Base-by-base conservation (phyloP, 2,888 invertebrate genomes). In the Syrphus vitripennis region DNA sequence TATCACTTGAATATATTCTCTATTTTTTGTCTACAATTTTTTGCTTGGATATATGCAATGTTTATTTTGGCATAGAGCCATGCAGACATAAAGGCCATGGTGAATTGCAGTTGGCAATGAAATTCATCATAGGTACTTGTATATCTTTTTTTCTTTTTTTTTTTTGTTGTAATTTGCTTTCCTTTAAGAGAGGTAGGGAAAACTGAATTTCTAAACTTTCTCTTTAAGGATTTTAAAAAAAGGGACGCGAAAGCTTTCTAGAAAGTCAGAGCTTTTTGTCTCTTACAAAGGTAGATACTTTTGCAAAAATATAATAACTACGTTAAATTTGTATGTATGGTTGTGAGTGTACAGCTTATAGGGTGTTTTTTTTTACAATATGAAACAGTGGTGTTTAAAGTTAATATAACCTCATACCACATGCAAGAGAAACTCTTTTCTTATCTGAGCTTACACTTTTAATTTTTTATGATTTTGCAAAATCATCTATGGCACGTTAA, bases 71-170 rank as follows among this genome's bases (percentile, higher is more conserved):
- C 86, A 74, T 16, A 21, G 21, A 10, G 82, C 86, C 86, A 86
- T 82, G 86, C 82, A 86, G 86, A 81, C 86, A 70, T 74, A 82
- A 82, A 55, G 86, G 82, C 86, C 86, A 82, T 86, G 86, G 69
- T 45, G 61, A 82, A 78, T 70, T 86, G 74, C 82, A 82, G 61
- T 67, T 86, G 86, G 82, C 82, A 86, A 86, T 86, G 86, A 86
- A 86, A 82, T 61, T 70, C 40, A 37, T 40, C 42, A 24, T 48
- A 48, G 76, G 29, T 57, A 3, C 21, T 10, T 21, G 19, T 34
- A 12, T 12, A 34, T 10, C 12, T 40, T 40, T 34, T 1, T 37
- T 26, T 65, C 29, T 12, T 65, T 24, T 24, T 16, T n/a, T 16
- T 29, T 5, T 40, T 31, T 7, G 5, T 45, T 45, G 45, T 5